Evolutionary conservation across 2,113 vertebrate species (phyloP), one percentile per base, ranked within the genome.

Genomic region (Oophaga pumilio): DNA sequence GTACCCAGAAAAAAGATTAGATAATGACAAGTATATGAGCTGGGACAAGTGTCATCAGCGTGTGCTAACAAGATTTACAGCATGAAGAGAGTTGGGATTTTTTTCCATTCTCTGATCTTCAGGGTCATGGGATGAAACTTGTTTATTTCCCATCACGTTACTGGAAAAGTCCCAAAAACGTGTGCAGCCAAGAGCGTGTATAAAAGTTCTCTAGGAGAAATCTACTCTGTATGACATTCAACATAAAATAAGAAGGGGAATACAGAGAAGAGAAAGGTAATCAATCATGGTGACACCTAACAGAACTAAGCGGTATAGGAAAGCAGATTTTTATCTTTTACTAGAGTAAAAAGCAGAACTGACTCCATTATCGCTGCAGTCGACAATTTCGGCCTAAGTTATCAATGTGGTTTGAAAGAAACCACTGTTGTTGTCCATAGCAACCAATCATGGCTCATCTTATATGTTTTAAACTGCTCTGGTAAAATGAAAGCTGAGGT

Each of bases 101-200:
- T 81, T 85, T 69, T 57, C 53, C 64, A 50, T 71, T 18, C 53
- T 79, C 15, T 71, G 79, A 69, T 87, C 76, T 87, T 66, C 60
- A 73, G 66, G 77, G 85, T 81, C 66, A 73, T 81, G 64, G 66
- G 66, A 73, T 71, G 26, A 80, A 43, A 62, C 64, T 81, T 69
- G 20, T 33, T 22, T 15, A 87, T 59, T 87, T 87, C 85, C 77
- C 74, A 78, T 87, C 77, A 87, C 28, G 50, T 87, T 82, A 87
- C 66, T 87, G 85, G 85, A 87, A 82, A 17, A 13, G 68, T 60
- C 85, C 77, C 85, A 87, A 80, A 18, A 87, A 87, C 85, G 85
- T 87, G 50, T 56, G 17, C 50, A 52, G 9, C 28, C 15, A 60
- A 49, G 7, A 71, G 24, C 56, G 60, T 73, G 13, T 43, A 50